phyloP scores from a whole-genome alignment of 2,888 invertebrate species.

The Andrena camellia region DNA sequence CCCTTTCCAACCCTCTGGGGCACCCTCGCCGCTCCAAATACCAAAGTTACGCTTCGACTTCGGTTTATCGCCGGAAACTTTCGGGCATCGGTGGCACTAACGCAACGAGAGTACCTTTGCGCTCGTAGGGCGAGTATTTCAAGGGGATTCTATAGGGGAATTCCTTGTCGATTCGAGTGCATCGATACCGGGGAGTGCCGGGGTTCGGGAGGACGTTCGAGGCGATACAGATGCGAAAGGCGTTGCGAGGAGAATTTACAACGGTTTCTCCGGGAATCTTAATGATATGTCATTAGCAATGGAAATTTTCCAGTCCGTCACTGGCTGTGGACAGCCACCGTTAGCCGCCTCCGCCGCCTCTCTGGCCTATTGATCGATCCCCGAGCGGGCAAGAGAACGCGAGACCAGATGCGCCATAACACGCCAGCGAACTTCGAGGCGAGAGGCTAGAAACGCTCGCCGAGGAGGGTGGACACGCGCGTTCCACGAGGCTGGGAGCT shows the following conservation, averaged over 20 bases:
- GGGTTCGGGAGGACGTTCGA: not conserved
- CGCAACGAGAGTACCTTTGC: not conserved
- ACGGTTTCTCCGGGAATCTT: not conserved
- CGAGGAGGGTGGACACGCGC: conserved; percentile 14
- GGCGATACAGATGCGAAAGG: not conserved
- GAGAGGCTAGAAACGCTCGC: conserved; percentile 39
- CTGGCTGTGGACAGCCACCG: conserved; percentile 60
- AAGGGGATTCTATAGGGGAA: too few relatives aligned
- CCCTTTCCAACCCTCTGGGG: not conserved
- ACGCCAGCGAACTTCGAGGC: conserved; percentile 42
- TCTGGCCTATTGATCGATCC: conserved; percentile 75
- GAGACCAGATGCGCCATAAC: conserved; percentile 74
- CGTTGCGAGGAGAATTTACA: not conserved
- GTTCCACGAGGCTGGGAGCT: too few relatives aligned
- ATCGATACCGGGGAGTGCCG: too few relatives aligned
- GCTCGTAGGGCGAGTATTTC: too few relatives aligned
- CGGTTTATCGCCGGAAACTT: not conserved
- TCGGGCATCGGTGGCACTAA: too few relatives aligned
- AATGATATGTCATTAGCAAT: conserved; percentile 27
- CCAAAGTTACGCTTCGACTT: not conserved
- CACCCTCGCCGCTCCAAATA: not conserved
- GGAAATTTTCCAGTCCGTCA: conserved; percentile 56
- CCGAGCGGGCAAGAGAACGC: conserved; percentile 67
- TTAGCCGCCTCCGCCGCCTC: conserved; percentile 66
- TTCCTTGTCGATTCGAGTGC: too few relatives aligned